A percentile compares a stretch with the other conserved stretches of the same genome.
Conservation (phyloP, 2,797 vertebrate species). For the Pachyuromys duprasi region DNA sequence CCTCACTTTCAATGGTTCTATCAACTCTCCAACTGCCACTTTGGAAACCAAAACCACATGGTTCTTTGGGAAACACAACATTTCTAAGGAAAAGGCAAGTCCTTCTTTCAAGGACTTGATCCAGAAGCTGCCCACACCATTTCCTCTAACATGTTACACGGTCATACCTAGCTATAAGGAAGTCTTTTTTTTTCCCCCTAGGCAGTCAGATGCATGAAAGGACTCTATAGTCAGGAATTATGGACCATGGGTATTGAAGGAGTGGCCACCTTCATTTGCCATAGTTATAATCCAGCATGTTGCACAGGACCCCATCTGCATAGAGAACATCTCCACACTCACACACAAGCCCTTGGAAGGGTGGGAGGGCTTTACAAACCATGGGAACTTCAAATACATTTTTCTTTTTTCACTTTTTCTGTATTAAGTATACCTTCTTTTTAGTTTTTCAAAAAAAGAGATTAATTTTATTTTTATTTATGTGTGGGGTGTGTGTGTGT, state of each 20-base stretch:
- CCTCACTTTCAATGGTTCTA: not conserved
- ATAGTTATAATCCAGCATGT: not conserved
- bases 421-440: not conserved
- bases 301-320: not conserved
- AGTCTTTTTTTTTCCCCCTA: not conserved
- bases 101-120: not conserved
- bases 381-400: not conserved
- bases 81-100: not conserved
- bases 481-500: not conserved
- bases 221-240: not conserved
- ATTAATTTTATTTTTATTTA: not conserved
- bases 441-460: not conserved
- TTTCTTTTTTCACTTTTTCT: constrained; percentile 14
- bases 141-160: not conserved
- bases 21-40: not conserved
- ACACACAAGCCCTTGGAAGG: not conserved
- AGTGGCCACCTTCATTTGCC: not conserved
- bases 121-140: not conserved
- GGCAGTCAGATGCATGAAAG: not conserved
- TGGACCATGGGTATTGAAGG: not conserved
- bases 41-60: not conserved
- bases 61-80: not conserved
- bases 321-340: not conserved
- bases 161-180: not conserved
- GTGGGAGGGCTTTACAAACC: not conserved